A percentile compares a stretch with the other conserved stretches of the same genome.
Conservation (phyloP, 2,888 invertebrate genomes). For the Notodonta ziczac region DNA sequence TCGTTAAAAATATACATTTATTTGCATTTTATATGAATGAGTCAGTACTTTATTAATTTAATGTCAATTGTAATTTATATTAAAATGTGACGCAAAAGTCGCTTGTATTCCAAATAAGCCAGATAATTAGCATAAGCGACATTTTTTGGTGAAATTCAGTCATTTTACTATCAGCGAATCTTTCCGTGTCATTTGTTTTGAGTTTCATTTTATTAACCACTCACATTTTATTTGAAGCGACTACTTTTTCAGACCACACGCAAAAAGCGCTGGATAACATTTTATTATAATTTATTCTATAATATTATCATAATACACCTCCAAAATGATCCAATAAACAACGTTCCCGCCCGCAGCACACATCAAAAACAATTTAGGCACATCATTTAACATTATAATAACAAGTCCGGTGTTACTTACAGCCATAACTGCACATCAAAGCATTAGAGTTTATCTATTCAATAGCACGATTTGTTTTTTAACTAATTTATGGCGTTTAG, state of each 20-base stretch:
- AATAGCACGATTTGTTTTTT: slow-evolving; percentile 80
- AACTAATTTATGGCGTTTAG: slow-evolving; percentile 77
- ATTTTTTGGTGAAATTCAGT: too few relatives aligned
- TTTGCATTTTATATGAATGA: not conserved
- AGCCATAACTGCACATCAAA: slow-evolving; percentile 66
- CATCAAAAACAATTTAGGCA: slow-evolving; percentile 60
- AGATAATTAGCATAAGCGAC: too few relatives aligned
- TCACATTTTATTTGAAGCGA: too few relatives aligned
- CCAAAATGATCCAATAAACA: slow-evolving; percentile 22
- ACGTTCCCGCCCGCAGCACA: slow-evolving; percentile 58
- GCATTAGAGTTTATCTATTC: slow-evolving; percentile 69
- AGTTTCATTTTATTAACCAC: too few relatives aligned
- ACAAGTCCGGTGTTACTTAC: slow-evolving; percentile 46
- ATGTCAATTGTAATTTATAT: too few relatives aligned
- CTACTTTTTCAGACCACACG: too few relatives aligned
- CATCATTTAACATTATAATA: slow-evolving; percentile 64
- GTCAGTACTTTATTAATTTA: not conserved
- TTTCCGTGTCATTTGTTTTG: too few relatives aligned
- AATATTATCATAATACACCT: slow-evolving; percentile 29
- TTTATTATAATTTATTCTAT: not conserved
- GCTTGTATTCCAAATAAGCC: too few relatives aligned
- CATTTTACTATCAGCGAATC: too few relatives aligned
- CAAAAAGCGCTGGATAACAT: not conserved
- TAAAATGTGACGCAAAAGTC: too few relatives aligned
- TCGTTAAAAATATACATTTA: slow-evolving; percentile 1